Evolutionary conservation across 2,113 vertebrate genomes (phyloP).

Genomic region (Willisornis vidua): DNA sequence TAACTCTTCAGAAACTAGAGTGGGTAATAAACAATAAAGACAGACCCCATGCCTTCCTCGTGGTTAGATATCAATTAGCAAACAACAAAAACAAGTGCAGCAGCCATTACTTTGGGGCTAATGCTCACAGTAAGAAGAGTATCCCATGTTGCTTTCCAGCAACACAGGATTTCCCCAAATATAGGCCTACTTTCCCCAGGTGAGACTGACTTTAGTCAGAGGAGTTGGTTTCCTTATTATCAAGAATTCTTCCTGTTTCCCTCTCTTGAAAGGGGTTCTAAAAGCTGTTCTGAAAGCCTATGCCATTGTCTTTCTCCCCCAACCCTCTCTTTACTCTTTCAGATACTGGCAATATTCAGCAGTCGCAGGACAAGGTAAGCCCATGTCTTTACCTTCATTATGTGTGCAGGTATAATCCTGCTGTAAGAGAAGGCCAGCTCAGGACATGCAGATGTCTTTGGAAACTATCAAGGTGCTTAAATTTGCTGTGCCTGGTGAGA

Average conservation of each 20-base stretch:
- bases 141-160: not conserved
- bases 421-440: not conserved
- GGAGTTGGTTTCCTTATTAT: not conserved
- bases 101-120: not conserved
- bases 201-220: not conserved
- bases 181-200: not conserved
- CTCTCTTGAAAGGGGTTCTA: not conserved
- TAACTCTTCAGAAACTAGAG: not conserved
- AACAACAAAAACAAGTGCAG: not conserved
- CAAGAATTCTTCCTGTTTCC: not conserved
- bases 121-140: not conserved
- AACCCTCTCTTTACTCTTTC: not conserved
- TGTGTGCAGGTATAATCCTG: not conserved
- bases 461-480: not conserved
- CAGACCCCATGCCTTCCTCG: not conserved
- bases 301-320: not conserved
- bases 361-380: conserved; percentile 59
- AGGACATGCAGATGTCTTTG: not conserved
- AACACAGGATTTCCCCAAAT: not conserved
- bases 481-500: not conserved
- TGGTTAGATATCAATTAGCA: not conserved
- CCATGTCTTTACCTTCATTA: not conserved
- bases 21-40: not conserved
- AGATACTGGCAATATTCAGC: conserved; percentile 32
- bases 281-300: not conserved